Evolutionary conservation across 2,888 invertebrate genomes (phyloP), one percentile per base, ranked within the genome.

Genomic region (Oegoconia quadripuncta): DNA sequence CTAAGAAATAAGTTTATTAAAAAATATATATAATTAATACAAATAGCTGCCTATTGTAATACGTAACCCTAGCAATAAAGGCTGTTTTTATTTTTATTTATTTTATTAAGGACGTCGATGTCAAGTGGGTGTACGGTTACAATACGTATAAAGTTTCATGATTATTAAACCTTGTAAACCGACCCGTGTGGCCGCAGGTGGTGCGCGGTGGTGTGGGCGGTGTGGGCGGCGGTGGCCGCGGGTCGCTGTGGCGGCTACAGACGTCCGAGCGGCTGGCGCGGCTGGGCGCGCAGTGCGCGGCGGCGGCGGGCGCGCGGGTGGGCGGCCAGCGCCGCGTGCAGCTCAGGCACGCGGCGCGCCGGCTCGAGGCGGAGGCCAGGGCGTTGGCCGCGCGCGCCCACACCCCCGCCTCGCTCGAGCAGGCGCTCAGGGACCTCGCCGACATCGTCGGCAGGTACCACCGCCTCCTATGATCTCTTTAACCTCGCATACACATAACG

Each of bases 241-340:
- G 83, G 4, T 79, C 81, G 28, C 65, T 81, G 38, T 84, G 86
- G 86, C 78, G 87, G 22, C 69, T 83, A 52, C 83, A 81, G 63
- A 75, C 82, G 44, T 72, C 83, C 23, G 86, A 84, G 69, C 76
- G 83, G 26, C 66, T 95, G 34, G 93, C 95, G 54, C 89, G 93
- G 50, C 89, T 97, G 59, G 94, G 96, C 64, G 91, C 92, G 13
- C 92, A 93, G 50, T 97, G 97, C 79, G 91, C 93, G 59, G 92
- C 93, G 53, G 95, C 95, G 62, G 94, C 95, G 11, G 97, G 11
- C 96, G 97, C 76, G 94, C 96, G 97, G 75, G 94, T 94, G 96
- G 67, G 91, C 95, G 27, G 93, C 95, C 20, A 90, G 39, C 59
- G 14, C 94, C 96, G 67, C 91, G 95, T 11, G 94, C 94, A 72